Evolutionary conservation across 2,888 invertebrate genomes (phyloP), one percentile per base, ranked within the genome.

Genomic region (Leucophora obtusa): DNA sequence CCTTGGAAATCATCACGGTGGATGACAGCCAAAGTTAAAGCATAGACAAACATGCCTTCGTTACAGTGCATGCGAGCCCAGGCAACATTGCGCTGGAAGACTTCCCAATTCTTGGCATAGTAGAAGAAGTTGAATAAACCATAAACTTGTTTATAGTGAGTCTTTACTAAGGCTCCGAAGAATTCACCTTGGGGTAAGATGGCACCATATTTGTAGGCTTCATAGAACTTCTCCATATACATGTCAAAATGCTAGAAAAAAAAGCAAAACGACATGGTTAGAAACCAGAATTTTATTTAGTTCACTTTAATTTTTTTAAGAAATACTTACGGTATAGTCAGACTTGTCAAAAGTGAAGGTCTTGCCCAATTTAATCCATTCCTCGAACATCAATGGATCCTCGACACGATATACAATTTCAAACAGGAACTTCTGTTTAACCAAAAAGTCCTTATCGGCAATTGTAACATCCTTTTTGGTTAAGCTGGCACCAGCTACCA

Each of bases 11-110:
- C 95, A 7, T 89, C 87, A 62, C 94, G 92, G 88, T 95, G 94
- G 87, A 94, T 92, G 62, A 94, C 91, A 78, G 95, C 94, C 79
- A 93, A 91, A 62, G 93, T 93, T 83, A 94, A 89, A 11, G 94
- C 93, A 85, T 94, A 94, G 78, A 94, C 92, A 89, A 95, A 96
- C 91, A 95, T 93, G 85, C 93, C 94, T 83, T 94, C 94, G 88
- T 95, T 96, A 77, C 94, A 90, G 82, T 92, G 90, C 70, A 93
- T 91, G 72, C 95, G 93, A 24, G 94, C 92, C 92, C 93, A 94
- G 47, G 93, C 92, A 43, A 94, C 94, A 10, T 94, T 93, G 83
- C 93, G 92, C 88, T 92, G 92, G 91, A 96, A 94, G 47, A 94
- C 93, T 24, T 93, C 92, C 87, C 92, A 95, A 87, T 94, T 93